Evolutionary conservation across 1,140 invertebrate species (phyloP), one percentile per base, ranked within the genome.

Genomic region (Trichonephila clavata): DNA sequence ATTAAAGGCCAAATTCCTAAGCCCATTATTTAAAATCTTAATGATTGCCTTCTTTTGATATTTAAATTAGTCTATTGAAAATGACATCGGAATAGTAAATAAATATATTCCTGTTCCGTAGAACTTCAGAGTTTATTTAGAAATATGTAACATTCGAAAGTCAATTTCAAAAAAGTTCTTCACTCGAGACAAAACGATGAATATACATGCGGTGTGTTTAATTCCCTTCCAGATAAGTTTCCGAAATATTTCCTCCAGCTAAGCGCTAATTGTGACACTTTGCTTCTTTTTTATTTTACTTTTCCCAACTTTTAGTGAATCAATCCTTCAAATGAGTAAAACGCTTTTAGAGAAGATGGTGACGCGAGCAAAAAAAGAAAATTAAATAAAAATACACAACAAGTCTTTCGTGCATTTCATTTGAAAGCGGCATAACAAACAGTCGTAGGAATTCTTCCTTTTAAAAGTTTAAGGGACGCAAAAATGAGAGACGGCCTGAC

Each of bases 381-480:
- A 20, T 27, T 13, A 18, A 39, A 39, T 32, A 77, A 77, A 39
- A 32, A 71, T 10, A 32, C 8, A 21, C 81, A 59, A 83, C 50
- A 83, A 83, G 81, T 77, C 71, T 8, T 39, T 83, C 80, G 60
- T 68, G 90, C 81, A 84, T 86, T 60, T 86, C 81, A 92, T 92
- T 86, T 84, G 81, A 68, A 92, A 84, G 59, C 43, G 43, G 89
- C 68, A 80, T 80, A 90, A 77, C 61, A 57, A 86, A 92, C 59
- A 92, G 61, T 92, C 39, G 32, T 43, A 59, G 27, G 71, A 77
- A 77, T 77, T 77, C 27, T 77, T 77, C 71, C 68, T 68, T 91
- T 86, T 86, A 86, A 92, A 92, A 71, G 83, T 92, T 83, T 63
- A 61, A 84, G 80, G 90, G 61, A 92, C 32, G 81, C 10, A 68